Evolutionary conservation across 2,113 vertebrate species (phyloP), one percentile per base, ranked within the genome.

Genomic region (Trinectes maculatus): DNA sequence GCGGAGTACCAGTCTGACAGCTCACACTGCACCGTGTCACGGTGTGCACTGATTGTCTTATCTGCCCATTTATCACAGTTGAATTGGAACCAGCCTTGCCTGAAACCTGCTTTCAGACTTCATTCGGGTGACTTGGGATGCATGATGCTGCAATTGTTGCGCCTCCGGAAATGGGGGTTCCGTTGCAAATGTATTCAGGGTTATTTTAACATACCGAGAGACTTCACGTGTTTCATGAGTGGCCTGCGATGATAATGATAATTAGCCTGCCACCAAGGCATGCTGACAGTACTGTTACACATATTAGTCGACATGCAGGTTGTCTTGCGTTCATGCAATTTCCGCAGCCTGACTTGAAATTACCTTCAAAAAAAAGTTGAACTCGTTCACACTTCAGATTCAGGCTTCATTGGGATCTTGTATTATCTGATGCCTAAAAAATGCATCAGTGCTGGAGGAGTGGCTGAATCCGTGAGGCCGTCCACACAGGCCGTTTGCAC

Each of bases 41-140:
- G 92, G 94, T 93, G 94, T 93, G 94, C 95, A 93, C 95, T 96
- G 95, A 97, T 97, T 96, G 96, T 96, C 95, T 98, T 98, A 98
- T 98, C 96, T 98, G 96, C 95, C 96, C 95, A 98, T 99, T 98
- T 99, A 97, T 98, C 96, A 99, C 98, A 99, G 97, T 95, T 99
- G 98, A 98, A 94, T 98, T 98, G 97, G 96, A 98, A 96, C 95
- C 96, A 99, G 92, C 95, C 96, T 98, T 95, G 95, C 96, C 89
- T 97, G 96, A 97, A 98, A 96, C 93, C 92, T 93, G 87, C 94
- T 94, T 86, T 93, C 93, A 94, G 95, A 94, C 86, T 78, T 81
- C 71, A 69, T 83, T 69, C 78, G 81, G 87, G 77, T 88, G 86
- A 88, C 94, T 95, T 95, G 93, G 92, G 91, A 94, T 93, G 91